Evolutionary conservation across 2,888 invertebrate genomes (phyloP).

Genomic region (Mesoligia furuncula): DNA sequence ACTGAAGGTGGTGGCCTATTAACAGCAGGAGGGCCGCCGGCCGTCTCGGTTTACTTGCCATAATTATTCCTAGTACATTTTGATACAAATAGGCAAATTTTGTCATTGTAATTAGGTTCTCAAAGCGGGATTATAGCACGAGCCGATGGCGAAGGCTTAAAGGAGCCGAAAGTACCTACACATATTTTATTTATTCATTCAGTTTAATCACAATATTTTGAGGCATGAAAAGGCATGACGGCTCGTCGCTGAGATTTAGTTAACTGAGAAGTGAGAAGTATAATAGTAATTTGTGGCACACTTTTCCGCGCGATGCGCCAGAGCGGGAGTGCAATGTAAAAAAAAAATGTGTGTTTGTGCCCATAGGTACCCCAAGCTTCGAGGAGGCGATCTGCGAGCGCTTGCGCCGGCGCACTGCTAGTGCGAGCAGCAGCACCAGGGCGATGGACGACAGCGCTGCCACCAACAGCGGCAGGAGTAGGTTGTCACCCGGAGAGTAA

Average conservation of each 20-base stretch:
- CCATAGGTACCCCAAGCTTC: slow-evolving; percentile 82
- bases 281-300: background rate
- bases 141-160: background rate
- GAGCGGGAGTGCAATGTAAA: background rate
- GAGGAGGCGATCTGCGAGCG: slow-evolving; percentile 78
- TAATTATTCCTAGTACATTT: background rate
- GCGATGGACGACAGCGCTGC: slow-evolving; percentile 88
- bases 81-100: background rate
- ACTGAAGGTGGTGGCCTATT: background rate
- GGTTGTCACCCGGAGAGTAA: slow-evolving; percentile 91
- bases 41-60: background rate
- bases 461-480: slow-evolving; percentile 89
- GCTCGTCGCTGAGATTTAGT: background rate
- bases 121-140: background rate
- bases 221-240: background rate
- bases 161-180: background rate
- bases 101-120: background rate
- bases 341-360: background rate
- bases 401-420: slow-evolving; percentile 88
- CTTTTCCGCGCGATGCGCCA: no score
- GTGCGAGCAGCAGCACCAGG: slow-evolving; percentile 86
- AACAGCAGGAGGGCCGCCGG: background rate
- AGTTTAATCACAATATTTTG: background rate
- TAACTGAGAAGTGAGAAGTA: background rate
- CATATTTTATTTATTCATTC: background rate